Base-by-base conservation (phyloP, 2,113 vertebrate species). In the Rhagologus leucostigma region DNA sequence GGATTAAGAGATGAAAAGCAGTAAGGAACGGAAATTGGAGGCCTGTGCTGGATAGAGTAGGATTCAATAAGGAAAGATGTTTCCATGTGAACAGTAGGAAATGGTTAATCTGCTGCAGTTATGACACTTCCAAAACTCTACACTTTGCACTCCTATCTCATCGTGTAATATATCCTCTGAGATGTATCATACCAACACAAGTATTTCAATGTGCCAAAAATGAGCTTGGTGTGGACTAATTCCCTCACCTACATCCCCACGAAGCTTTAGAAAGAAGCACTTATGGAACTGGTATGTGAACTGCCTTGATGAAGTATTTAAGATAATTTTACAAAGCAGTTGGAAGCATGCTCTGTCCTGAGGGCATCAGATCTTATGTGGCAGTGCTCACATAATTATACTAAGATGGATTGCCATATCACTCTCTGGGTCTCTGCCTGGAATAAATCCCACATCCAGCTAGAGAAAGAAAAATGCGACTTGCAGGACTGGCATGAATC, bases 211-310 rank as follows among this genome's bases (percentile, higher is more conserved):
- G 84, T 89, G 80, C 91, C 91, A 95, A 87, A 96, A 91, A 90
- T 78, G 35, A 95, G 86, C 65, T 91, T 92, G 52, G 39, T 89
- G 69, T 75, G 69, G 78, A 91, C 73, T 89, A 84, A 92, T 92
- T 96, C 69, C 81, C 91, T 80, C 73, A 79, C 81, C 91, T 76
- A 82, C 77, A 89, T 71, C 68, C n/a, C 60, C 2, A 3, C 14
- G 73, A 92, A 95, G 73, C 69, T 82, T 93, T 84, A 95, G 93
- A 93, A 91, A 93, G 69, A 93, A 91, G 49, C 41, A 55, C 18
- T 74, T 63, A 83, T 37, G 42, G 95, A 95, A 92, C 52, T 75
- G 88, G 73, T 60, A 68, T 56, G 79, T 65, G 64, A 42, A 46
- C 90, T 87, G 60, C 62, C 75, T 74, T 81, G 77, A 70, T 62